A percentile compares a stretch with the other conserved stretches of the same genome.
These are phyloP conservation scores for Meriones unguiculatus DNA, from an alignment of 2,113 vertebrate species.

Conservation along the genomic window DNA sequence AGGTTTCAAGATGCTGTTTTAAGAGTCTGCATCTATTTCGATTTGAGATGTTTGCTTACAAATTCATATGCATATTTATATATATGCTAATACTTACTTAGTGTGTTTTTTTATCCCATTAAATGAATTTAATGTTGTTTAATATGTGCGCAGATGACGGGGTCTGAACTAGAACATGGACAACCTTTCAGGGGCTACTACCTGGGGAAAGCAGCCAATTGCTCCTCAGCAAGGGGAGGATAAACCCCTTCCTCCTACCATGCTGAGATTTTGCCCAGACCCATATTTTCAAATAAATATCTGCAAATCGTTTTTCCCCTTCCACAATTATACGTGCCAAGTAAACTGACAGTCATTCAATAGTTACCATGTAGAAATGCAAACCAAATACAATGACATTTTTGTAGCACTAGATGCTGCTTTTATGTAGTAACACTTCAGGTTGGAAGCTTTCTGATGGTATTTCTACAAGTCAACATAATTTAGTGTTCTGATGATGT, in stretches of 20 bases:
- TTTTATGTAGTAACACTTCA: not conserved
- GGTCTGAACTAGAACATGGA: not conserved
- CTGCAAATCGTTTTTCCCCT: not conserved
- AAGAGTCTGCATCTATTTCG: not conserved
- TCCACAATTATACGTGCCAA: not conserved
- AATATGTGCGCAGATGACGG: not conserved
- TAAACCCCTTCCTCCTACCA: too few species aligned
- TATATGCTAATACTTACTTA: not conserved
- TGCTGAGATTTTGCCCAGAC: not conserved
- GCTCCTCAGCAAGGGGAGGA: not conserved
- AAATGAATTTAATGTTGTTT: not conserved
- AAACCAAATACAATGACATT: not conserved
- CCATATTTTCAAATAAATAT: not conserved
- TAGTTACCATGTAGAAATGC: not conserved
- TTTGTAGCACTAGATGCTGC: not conserved
- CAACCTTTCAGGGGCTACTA: not conserved
- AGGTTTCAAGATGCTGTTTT: not conserved
- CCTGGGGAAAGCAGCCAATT: not conserved
- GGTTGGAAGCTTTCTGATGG: not conserved
- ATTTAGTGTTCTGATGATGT: not conserved
- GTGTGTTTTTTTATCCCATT: not conserved
- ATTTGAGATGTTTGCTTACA: not conserved
- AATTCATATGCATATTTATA: not conserved
- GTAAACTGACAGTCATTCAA: not conserved
- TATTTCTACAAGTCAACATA: conserved; percentile 4